phyloP scores from a whole-genome alignment of 2,113 vertebrate genomes.

The Telmatochromis brichardi region DNA sequence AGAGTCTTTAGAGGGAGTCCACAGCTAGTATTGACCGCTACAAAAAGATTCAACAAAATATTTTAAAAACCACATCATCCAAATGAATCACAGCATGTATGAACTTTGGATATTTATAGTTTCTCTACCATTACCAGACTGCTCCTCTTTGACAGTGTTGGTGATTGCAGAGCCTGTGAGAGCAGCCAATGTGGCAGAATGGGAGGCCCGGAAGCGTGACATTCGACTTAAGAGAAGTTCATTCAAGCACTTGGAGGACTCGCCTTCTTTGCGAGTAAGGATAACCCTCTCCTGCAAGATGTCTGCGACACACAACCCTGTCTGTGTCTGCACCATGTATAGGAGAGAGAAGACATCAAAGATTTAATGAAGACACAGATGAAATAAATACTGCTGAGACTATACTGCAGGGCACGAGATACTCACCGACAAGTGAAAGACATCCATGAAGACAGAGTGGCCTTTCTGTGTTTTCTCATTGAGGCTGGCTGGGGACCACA shows the following conservation, averaged over 20 bases:
- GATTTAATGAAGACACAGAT: background rate
- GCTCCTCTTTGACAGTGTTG: slow-evolving; percentile 95
- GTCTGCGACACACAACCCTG: slow-evolving; percentile 80
- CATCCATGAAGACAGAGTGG: slow-evolving; percentile 97
- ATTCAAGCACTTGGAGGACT: slow-evolving; percentile 97
- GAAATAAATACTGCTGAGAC: background rate
- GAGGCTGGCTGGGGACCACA: slow-evolving; percentile 96
- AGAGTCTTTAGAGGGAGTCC: slow-evolving; percentile 92
- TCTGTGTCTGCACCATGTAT: slow-evolving; percentile 73
- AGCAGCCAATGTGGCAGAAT: slow-evolving; percentile 91
- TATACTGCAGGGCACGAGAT: background rate
- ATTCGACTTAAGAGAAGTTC: slow-evolving; percentile 96
- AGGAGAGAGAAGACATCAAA: background rate
- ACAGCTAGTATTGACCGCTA: slow-evolving; percentile 93
- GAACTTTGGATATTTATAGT: background rate
- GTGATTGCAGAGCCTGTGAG: slow-evolving; percentile 95
- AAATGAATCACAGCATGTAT: background rate
- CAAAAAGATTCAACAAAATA: background rate
- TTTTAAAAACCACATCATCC: background rate
- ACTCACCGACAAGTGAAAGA: slow-evolving; percentile 89
- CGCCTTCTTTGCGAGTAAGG: slow-evolving; percentile 92
- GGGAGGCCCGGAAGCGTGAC: slow-evolving; percentile 92
- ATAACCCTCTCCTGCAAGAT: slow-evolving; percentile 91
- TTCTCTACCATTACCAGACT: slow-evolving; percentile 77
- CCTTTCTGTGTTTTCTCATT: slow-evolving; percentile 98